Percentiles rank a stretch among this genome's conserved stretches.
Evolutionary conservation across 2,113 vertebrate species (phyloP).

Genomic region (Athene cunicularia): DNA sequence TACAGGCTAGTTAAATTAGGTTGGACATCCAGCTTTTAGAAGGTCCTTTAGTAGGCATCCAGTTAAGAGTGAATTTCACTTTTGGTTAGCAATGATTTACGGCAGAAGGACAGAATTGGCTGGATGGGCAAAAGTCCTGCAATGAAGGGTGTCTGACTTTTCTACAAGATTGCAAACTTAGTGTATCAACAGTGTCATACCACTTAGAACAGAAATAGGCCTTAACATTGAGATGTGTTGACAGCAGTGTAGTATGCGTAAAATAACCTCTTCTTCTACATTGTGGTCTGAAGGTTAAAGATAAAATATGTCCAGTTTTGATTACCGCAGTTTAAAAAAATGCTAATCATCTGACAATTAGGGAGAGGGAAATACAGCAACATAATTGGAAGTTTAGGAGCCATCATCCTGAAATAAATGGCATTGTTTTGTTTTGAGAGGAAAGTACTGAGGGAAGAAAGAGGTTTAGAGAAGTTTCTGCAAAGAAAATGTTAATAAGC

Average conservation of each 20-base stretch:
- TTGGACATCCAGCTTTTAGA: not conserved
- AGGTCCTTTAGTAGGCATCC: not conserved
- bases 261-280: not conserved
- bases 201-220: not conserved
- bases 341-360: not conserved
- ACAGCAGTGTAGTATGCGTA: not conserved
- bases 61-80: not conserved
- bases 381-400: not conserved
- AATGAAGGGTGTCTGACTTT: not conserved
- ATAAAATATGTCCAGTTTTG: not conserved
- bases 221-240: not conserved
- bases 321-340: not conserved
- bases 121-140: not conserved
- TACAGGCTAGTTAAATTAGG: not conserved
- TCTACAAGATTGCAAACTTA: not conserved
- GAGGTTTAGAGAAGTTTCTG: not conserved
- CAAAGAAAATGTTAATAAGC: not conserved
- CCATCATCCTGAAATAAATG: not conserved
- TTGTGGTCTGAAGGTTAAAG: not conserved
- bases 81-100: not conserved
- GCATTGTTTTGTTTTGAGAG: not conserved
- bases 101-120: accelerated
- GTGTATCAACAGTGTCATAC: accelerated
- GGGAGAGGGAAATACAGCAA: not conserved
- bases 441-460: not conserved